Evolutionary conservation across 23 tunicate genomes (phyloP).

Genomic region (Phallusia fumigata): DNA sequence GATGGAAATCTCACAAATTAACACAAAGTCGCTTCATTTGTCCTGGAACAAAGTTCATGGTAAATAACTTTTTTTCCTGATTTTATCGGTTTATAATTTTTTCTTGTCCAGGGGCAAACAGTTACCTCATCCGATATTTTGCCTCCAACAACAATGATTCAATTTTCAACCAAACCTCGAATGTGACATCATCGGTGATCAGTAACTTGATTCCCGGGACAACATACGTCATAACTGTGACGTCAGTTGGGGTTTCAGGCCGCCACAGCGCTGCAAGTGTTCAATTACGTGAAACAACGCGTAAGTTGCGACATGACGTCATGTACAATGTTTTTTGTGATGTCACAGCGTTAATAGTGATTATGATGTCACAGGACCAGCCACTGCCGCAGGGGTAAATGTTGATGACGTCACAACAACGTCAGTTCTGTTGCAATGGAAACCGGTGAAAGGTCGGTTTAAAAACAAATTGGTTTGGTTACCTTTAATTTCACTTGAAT

Average conservation of each 20-base stretch:
- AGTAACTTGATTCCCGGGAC: slow-evolving; percentile 14
- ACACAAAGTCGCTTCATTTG: neutral
- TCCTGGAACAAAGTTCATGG: neutral
- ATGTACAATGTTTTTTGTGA: too few relatives aligned
- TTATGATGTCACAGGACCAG: slow-evolving; percentile 42
- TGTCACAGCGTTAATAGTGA: neutral
- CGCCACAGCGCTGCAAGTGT: slow-evolving; percentile 45
- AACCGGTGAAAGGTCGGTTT: slow-evolving; percentile 33
- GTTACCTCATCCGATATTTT: neutral
- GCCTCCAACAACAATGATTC: neutral
- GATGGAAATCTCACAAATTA: neutral
- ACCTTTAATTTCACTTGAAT: neutral
- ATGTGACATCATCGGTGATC: neutral
- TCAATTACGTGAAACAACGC: neutral
- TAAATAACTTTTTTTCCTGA: neutral
- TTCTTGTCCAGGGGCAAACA: neutral
- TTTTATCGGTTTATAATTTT: neutral
- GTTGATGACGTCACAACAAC: slow-evolving; percentile 33
- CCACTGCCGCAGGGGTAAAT: slow-evolving; percentile 24
- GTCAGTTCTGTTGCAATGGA: slow-evolving; percentile 53
- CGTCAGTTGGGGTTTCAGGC: slow-evolving; percentile 17
- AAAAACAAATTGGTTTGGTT: neutral
- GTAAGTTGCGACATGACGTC: neutral
- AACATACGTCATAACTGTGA: slow-evolving; percentile 23
- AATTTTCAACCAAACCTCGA: neutral